Base-by-base conservation (phyloP, 2,113 vertebrate genomes). In the Thymallus thymallus region DNA sequence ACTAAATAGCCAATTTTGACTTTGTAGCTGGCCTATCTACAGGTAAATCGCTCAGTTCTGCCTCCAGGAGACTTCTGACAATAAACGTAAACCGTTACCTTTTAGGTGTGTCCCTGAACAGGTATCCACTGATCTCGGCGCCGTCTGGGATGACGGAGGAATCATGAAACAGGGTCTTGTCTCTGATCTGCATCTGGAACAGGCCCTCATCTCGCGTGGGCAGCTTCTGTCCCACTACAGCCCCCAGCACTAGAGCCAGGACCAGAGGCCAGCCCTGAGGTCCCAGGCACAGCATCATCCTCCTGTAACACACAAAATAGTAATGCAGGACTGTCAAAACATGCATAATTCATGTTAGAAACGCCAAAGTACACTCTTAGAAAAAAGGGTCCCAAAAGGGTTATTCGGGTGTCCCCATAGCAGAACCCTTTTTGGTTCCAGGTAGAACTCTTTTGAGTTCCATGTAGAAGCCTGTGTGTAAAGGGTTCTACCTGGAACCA, bases 171-270 rank as follows among this genome's bases (percentile, higher is more conserved):
- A 95, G 89, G 0, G 94, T 85, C 79, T 98, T 98, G 91, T 99
- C 96, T 78, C 92, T 92, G 81, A 99, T 97, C 90, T 99, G 98
- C 96, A 96, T 97, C 91, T 99, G 98, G 84, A 99, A 99, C 77
- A 98, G 95, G 12, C 96, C 96, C 79, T 99, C 98, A 76, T 99
- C 97, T 70, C 98, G 93, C 1, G 98, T 99, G 46, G 98, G 98
- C 12, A 99, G 68, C 85, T 99, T 99, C 93, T 99, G 98, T 58
- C 93, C 87, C 84, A 84, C 81, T 4, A 88, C 89, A 62, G 82
- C 62, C 0, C 94, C 93, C 46, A 95, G 72, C 7, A 95, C 81
- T 86, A 95, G 78, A 60, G 91, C 73, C 73, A 96, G 91, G 75
- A 83, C 80, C 69, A 86, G 76, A 0, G 35, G 85, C 84, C 89